Base-by-base conservation (phyloP, 2,113 vertebrate genomes). In the Poeciliopsis retropinna region DNA sequence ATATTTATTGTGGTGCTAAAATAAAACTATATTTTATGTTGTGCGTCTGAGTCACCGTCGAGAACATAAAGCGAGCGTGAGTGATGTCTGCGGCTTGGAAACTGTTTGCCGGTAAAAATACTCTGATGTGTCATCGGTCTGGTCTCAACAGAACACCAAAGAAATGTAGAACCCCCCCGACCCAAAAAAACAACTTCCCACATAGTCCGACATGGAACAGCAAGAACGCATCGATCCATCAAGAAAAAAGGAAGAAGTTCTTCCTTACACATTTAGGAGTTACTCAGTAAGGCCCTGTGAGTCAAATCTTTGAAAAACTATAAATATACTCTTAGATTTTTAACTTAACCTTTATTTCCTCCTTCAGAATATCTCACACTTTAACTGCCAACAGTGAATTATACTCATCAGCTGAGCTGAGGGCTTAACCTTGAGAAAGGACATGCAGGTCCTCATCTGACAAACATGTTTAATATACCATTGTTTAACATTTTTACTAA, bases 41-140 rank as follows among this genome's bases (percentile, higher is more conserved):
- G 25, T 67, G 60, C 27, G 54, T 47, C 72, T 31, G 25, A 82
- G 70, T 69, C 64, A 47, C 54, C 7, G 28, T 57, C 65, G 70
- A 64, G 29, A 31, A 76, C 77, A 79, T 15, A 65, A 75, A 81
- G 64, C 54, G 19, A 79, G 60, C 72, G 34, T 34, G 67, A 72
- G 64, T 67, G 76, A 79, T n/a, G 29, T 81, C 19, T 82, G 62
- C 68, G 19, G 31, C 70, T 63, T 60, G 44, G 66, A 72, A 68
- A 79, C 74, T 64, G 82, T 62, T 72, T 29, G 13, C 39, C 44
- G 66, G 72, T 76, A 83, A 81, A 78, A 80, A 85, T 65, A 80
- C 70, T 72, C 67, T 66, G 74, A 78, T 83, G 81, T 72, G 72
- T 87, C 81, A 85, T 72, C 60, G 57, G 30, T 77, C 72, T 77